phyloP scores from a whole-genome alignment of 2,797 vertebrate genomes.

The Paratrypauchen microcephalus region DNA sequence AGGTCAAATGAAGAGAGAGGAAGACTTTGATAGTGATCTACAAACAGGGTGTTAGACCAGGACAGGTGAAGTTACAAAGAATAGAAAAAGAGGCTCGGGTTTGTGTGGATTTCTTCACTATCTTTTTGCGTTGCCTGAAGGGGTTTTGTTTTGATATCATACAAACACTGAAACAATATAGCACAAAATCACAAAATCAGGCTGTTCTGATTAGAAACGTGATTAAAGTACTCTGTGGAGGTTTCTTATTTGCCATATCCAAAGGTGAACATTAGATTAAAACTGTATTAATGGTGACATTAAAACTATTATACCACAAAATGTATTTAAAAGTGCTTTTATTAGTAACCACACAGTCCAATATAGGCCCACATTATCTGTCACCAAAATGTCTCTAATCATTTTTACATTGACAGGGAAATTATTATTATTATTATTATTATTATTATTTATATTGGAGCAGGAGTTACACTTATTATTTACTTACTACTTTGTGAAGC shows the following conservation, averaged over 20 bases:
- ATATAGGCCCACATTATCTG: background rate
- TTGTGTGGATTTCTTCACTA: conserved; percentile 47
- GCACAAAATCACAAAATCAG: conserved; percentile 52
- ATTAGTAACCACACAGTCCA: background rate
- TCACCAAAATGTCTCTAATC: background rate
- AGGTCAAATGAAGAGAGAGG: conserved; percentile 70
- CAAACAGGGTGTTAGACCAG: conserved; percentile 67
- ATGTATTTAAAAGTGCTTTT: background rate
- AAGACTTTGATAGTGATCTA: conserved; percentile 72
- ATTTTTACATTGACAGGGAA: background rate
- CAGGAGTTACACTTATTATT: background rate
- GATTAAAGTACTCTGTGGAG: conserved; percentile 37
- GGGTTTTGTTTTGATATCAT: conserved; percentile 62
- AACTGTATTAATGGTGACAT: background rate
- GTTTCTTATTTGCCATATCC: conserved; percentile 6
- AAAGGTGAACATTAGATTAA: background rate
- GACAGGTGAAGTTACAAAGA: conserved; percentile 63
- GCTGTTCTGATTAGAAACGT: conserved; percentile 54
- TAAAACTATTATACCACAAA: background rate
- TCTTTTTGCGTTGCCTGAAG: conserved; percentile 57
- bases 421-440: background rate
- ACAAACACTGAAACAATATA: conserved; percentile 49
- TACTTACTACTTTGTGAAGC: background rate
- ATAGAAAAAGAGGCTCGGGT: conserved; percentile 46
- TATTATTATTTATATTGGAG: background rate